Evolutionary conservation across 2,113 vertebrate genomes (phyloP), one percentile per base, ranked within the genome.

Genomic region (Lepus timidus): DNA sequence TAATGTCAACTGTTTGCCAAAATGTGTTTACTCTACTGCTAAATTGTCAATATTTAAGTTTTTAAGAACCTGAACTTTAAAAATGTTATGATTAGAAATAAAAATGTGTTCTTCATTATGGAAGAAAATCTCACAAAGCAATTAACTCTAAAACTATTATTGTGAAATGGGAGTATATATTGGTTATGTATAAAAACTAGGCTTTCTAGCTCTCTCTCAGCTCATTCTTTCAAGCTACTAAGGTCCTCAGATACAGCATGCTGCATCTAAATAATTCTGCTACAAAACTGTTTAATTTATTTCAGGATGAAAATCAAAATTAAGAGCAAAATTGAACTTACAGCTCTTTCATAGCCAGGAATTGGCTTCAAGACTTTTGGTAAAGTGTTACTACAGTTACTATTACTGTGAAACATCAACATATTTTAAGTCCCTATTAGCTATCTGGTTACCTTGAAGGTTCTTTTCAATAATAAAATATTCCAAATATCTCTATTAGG

Each of bases 1-100:
- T 91, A 94, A 86, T 51, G 79, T 44, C 87, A 95, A 64, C 27
- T 91, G 80, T 85, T 85, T 88, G 88, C 88, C 79, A 95, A 61
- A 23, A 67, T 62, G 36, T 83, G 36, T 83, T 84, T 75, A 88
- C 51, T 70, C 44, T 33, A 80, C 91, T 80, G 68, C 55, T 49
- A 64, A 29, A 33, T 22, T 73, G 75, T 82, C 49, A 95, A 33
- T 52, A 94, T 31, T 88, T 80, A 79, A 19, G 61, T 70, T 96
- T 85, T 94, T 68, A 92, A 96, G 23, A 90, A 92, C 3, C 3
- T 44, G 14, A 90, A 92, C 22, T 96, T 81, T 85, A 80, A 90
- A 88, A 85, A 95, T 36, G 7, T 44, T 33, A 29, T 70, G 29
- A 49, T 6, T 55, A 44, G 86, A 83, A 94, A 88, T 31, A 58